Evolutionary conservation across 2,113 vertebrate species (phyloP).

Genomic region (Nibea coibor): DNA sequence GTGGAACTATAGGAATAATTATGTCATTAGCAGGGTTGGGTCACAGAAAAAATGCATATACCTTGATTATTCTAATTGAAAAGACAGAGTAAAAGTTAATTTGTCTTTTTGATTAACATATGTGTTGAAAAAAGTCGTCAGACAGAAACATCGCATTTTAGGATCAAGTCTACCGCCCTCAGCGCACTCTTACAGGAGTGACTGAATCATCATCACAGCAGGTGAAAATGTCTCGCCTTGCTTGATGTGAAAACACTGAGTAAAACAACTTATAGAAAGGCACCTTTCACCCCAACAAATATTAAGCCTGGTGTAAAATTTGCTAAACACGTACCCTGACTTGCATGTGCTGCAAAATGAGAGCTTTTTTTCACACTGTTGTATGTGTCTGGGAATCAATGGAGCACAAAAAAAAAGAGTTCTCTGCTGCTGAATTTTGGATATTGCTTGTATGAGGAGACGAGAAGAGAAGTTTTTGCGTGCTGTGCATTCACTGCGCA

Average conservation of each 20-base stretch:
- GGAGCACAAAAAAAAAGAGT: background rate
- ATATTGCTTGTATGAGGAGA: background rate
- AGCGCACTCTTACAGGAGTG: background rate
- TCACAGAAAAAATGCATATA: background rate
- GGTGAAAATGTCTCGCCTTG: background rate
- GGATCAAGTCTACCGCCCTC: no score
- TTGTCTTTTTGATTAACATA: no score
- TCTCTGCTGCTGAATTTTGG: background rate
- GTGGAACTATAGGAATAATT: slow-evolving; percentile 4
- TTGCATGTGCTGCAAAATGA: background rate
- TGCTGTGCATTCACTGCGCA: background rate
- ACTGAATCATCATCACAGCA: background rate
- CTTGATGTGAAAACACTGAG: background rate
- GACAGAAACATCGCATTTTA: background rate
- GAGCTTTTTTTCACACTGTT: background rate
- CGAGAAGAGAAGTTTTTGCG: background rate
- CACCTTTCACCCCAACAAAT: background rate
- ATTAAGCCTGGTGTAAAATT: background rate
- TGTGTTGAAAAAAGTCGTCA: background rate
- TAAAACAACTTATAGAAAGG: background rate
- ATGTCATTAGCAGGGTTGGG: background rate
- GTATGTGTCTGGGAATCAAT: background rate
- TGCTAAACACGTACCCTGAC: background rate
- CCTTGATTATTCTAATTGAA: background rate
- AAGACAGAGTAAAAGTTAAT: background rate